These are phyloP conservation scores for Bolborhynchus lineola DNA, from an alignment of 2,113 vertebrate species.

Conservation along the genomic window DNA sequence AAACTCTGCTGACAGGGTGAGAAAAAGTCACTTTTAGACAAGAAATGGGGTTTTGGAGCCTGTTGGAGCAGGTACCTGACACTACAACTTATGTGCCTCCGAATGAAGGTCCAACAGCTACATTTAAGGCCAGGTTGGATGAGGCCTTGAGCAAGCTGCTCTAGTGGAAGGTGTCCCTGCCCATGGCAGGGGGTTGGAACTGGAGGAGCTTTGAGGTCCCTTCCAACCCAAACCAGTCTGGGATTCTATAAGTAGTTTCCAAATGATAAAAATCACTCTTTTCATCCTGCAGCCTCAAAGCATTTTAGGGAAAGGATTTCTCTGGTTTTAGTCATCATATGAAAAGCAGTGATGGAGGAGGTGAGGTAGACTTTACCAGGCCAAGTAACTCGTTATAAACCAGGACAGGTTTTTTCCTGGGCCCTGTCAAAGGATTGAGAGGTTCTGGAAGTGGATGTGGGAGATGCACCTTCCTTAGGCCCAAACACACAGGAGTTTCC, in stretches of 20 bases:
- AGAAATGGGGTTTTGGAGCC: neutral
- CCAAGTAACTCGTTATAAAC: neutral
- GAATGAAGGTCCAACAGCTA: neutral
- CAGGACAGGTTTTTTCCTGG: neutral
- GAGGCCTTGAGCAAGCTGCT: neutral
- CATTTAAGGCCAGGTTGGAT: neutral
- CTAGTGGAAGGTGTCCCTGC: neutral
- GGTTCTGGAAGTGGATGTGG: neutral
- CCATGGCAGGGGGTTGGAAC: neutral
- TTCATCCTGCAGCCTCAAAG: neutral
- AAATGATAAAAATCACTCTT: neutral
- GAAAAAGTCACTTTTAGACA: neutral
- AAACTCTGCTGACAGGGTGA: accelerated
- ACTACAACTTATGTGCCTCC: neutral
- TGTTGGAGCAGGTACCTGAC: neutral
- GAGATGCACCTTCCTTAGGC: neutral
- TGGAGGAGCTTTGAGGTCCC: neutral
- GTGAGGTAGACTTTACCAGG: neutral
- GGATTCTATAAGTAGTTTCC: neutral
- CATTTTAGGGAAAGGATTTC: neutral
- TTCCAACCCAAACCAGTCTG: neutral
- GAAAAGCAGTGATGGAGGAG: neutral
- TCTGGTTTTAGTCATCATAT: neutral
- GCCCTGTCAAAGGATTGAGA: neutral
- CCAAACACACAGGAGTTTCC: neutral